Conservation (phyloP, 2,888 invertebrate species). For the Anodontia alba region DNA sequence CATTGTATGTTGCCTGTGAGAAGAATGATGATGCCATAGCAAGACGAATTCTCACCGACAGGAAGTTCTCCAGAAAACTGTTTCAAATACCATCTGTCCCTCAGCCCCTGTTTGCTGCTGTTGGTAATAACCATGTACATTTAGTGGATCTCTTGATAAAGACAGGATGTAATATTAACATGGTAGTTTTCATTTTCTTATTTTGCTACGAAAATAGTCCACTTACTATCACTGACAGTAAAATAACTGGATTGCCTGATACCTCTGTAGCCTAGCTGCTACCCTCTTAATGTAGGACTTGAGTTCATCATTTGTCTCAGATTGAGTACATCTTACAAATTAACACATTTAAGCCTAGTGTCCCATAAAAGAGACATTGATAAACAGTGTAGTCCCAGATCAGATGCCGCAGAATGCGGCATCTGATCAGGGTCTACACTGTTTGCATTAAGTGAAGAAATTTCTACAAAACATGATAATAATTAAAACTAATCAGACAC, state of each 20-base stretch:
- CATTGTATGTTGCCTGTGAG: constrained; percentile 81
- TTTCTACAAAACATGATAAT: too few species aligned
- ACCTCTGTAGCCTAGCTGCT: background rate
- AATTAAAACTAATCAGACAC: too few species aligned
- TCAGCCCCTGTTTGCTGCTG: constrained; percentile 80
- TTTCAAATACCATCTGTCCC: constrained; percentile 64
- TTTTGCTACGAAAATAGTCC: background rate
- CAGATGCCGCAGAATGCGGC: too few species aligned
- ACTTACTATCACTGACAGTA: background rate
- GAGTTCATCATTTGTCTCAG: too few species aligned
- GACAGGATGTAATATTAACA: constrained; percentile 80
- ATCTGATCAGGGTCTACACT: too few species aligned
- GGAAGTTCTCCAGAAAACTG: constrained; percentile 65
- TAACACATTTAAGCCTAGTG: too few species aligned
- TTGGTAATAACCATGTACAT: constrained; percentile 69
- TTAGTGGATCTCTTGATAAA: constrained; percentile 76
- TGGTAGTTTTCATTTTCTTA: constrained; percentile 78
- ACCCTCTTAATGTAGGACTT: background rate
- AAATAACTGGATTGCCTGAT: too few species aligned
- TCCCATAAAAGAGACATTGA: too few species aligned
- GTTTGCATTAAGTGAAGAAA: too few species aligned
- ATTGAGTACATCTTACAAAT: background rate
- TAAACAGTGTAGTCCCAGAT: too few species aligned
- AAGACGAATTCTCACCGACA: constrained; percentile 69
- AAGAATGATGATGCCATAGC: constrained; percentile 78